phyloP scores from a whole-genome alignment of 2,113 vertebrate genomes.

The Ploceus nigricollis region DNA sequence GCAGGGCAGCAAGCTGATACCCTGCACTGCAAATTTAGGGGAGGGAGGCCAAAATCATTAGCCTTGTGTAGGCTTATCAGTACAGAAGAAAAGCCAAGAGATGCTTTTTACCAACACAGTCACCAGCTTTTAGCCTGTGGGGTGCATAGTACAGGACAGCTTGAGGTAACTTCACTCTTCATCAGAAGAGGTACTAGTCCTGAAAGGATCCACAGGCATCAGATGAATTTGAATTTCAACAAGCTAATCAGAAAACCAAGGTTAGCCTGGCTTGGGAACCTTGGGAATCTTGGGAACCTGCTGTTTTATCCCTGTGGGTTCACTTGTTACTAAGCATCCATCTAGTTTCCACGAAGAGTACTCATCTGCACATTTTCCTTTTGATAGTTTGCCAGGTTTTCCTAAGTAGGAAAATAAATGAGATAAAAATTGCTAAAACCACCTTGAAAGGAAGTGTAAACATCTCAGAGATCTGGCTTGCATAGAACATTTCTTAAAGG shows the following conservation, averaged over 20 bases:
- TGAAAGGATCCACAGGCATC: conserved; percentile 6
- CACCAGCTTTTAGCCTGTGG: not conserved
- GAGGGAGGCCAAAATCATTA: not conserved
- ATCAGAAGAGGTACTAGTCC: not conserved
- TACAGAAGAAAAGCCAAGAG: not conserved
- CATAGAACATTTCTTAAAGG: conserved; percentile 12
- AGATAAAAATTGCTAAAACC: not conserved
- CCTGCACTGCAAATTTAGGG: not conserved
- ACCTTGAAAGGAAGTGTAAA: conserved; percentile 36
- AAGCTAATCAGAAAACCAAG: conserved; percentile 38
- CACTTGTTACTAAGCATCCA: not conserved
- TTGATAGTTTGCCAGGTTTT: conserved; percentile 10
- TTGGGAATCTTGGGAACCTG: not conserved
- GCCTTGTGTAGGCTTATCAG: not conserved
- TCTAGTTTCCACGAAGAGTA: conserved; percentile 32
- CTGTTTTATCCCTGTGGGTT: not conserved
- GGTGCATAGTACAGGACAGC: not conserved
- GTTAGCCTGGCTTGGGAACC: conserved; percentile 14
- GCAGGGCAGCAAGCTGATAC: not conserved
- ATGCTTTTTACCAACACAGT: not conserved
- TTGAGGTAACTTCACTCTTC: not conserved
- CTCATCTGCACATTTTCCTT: conserved; percentile 17
- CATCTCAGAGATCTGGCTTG: not conserved
- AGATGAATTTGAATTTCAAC: conserved; percentile 37
- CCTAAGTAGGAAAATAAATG: not conserved